Evolutionary conservation across 2,113 vertebrate genomes (phyloP), one percentile per base, ranked within the genome.

Genomic region (Numida meleagris): DNA sequence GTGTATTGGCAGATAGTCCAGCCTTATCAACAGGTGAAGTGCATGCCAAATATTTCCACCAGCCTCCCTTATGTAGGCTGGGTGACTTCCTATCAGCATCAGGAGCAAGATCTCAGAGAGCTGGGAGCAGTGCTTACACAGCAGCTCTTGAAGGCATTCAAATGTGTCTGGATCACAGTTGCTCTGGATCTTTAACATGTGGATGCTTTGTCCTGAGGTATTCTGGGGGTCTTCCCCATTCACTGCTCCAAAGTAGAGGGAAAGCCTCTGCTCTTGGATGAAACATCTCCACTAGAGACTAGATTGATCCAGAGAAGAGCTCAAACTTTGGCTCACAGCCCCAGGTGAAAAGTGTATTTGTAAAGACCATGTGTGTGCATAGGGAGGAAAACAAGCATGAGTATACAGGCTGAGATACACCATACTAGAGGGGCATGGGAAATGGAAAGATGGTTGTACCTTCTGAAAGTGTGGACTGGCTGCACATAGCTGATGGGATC

Each of bases 41-140:
- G 68, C 66, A 75, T 91, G 94, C 90, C 94, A 95, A 95, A 73
- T 95, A 93, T 95, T 97, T 94, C 85, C 91, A 96, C 85, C 82
- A 91, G 61, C 79, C 79, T 81, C 82, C 85, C 79, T 65, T 71
- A 76, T 86, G 43, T 51, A 91, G 95, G 88, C 75, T 78, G 79
- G 42, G 40, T 81, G 85, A 94, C 83, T 95, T 97, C 95, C 89
- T 96, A 95, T 95, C 92, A 95, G 66, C 72, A 58, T 61, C 19
- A 53, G 68, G 65, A 91, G 57, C 0, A 11, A 91, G 91, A 95
- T 65, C 65, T 89, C 85, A 71, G 82, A 72, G 68, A 90, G 34
- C 33, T 0, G 0, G 5, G 40, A 88, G n/a, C 27, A 67, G 14
- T 75, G 51, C 88, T 94, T 75, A 59, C 42, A 83, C 75, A 83